These are phyloP conservation scores for Oncorhynchus nerka DNA, from an alignment of 2,113 vertebrate genomes.

Conservation along the genomic window DNA sequence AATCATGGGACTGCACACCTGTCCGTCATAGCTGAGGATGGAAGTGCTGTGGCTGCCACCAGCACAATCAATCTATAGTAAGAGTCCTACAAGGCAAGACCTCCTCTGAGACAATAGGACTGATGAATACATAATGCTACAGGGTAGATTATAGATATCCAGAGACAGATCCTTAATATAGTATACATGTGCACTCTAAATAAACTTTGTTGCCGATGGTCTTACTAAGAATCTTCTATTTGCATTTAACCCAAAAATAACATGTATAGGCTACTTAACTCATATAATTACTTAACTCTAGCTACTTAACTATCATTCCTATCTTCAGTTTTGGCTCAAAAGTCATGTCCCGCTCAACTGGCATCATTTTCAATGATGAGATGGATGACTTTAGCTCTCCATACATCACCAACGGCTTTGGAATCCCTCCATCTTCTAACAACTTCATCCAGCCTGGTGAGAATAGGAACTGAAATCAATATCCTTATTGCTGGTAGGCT, in stretches of 20 bases:
- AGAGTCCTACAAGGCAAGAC: constrained; percentile 35
- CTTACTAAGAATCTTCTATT: no score
- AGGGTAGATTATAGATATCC: not conserved
- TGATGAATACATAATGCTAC: not conserved
- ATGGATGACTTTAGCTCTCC: constrained; percentile 98
- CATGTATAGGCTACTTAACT: not conserved
- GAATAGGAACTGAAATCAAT: constrained; percentile 15
- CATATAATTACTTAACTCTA: not conserved
- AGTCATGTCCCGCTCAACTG: constrained; percentile 82
- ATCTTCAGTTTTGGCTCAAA: constrained; percentile 88
- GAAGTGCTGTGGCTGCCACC: constrained; percentile 92
- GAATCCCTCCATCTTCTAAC: constrained; percentile 85
- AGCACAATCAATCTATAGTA: constrained; percentile 97
- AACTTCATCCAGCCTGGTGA: constrained; percentile 94
- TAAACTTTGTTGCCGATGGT: not conserved
- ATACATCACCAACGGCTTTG: constrained; percentile 81
- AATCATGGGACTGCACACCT: constrained; percentile 88
- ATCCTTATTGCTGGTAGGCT: no score
- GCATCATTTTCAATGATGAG: constrained; percentile 92
- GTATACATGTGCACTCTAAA: not conserved
- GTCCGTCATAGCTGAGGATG: constrained; percentile 89
- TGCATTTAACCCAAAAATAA: no score
- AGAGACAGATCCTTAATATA: not conserved
- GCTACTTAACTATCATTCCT: not conserved
- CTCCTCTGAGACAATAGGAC: not conserved